Evolutionary conservation across 92 coral and sea anemone species (phyloP), one percentile per base, ranked within the genome.

Genomic region (Micromussa lordhowensis): DNA sequence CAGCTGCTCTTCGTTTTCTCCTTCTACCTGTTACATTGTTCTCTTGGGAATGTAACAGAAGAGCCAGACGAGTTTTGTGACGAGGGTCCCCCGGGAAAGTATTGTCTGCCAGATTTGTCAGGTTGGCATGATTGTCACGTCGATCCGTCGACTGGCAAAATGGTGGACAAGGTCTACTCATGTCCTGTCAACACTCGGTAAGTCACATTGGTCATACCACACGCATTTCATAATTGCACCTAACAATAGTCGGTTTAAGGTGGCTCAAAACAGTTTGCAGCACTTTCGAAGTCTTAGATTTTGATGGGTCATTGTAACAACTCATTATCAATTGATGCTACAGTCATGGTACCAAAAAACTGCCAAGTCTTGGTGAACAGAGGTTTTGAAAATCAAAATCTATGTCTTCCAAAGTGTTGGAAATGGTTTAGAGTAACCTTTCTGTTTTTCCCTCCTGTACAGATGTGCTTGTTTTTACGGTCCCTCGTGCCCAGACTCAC

Each of bases 71-170:
- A 83, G 11, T 78, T 88, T 81, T 92, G 94, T 64, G 94, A 88
- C 49, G 90, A 86, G 68, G 94, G 92, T 74, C 94, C 94, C 69
- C 92, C 92, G 0, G 94, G 94, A 24, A 81, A 59, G 68, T 92
- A 88, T 78, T 92, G 94, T 71, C 29, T 89, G 36, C 71, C 51
- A 35, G 82, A 85, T 75, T 59, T 92, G 22, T 58, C 84, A 13
- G 94, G 94, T 2, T 92, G 85, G 80, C 90, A 88, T 48, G 84
- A 89, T 28, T 92, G 94, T 63, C 77, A 73, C n/a, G 70, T 68
- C 40, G 82, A 91, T 21, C 68, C 30, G 1, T 32, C 48, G 16
- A 85, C 86, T 1, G 94, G 94, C 9, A 72, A 88, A 53, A 85
- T 92, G 79, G 92, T 76, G 68, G 91, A 92, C 55, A 84, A 81